Conservation (phyloP, 92 coral and sea anemone species). For the Chrysogorgia sp. region DNA sequence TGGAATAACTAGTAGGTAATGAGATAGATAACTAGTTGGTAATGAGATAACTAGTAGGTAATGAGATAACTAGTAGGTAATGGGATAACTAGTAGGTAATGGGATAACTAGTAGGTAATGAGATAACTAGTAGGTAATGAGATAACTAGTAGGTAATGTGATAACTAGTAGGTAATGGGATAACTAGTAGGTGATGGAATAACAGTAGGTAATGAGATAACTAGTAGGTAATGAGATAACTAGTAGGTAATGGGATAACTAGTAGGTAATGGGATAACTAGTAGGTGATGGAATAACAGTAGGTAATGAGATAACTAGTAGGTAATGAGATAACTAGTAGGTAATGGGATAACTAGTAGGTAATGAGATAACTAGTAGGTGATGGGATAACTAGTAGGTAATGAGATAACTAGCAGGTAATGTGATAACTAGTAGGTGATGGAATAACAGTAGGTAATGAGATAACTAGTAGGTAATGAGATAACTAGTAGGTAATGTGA, state of each 20-base stretch:
- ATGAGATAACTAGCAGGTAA: not conserved
- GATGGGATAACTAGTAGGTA: not conserved
- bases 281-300: no score
- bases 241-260: not conserved
- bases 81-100: not conserved
- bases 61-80: not conserved
- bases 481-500: not conserved
- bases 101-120: not conserved
- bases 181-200: no score
- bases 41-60: not conserved
- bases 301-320: not conserved
- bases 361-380: not conserved
- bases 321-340: not conserved
- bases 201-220: not conserved
- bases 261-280: no score
- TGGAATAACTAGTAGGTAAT: conserved; percentile 87
- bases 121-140: no score
- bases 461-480: no score
- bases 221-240: no score
- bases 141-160: not conserved
- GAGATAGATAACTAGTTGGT: conserved; percentile 70
- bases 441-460: no score
- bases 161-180: no score
- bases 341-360: not conserved
- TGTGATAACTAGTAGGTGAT: not conserved